Conservation (phyloP, 1,140 invertebrate genomes). For the Dryas iulia region DNA sequence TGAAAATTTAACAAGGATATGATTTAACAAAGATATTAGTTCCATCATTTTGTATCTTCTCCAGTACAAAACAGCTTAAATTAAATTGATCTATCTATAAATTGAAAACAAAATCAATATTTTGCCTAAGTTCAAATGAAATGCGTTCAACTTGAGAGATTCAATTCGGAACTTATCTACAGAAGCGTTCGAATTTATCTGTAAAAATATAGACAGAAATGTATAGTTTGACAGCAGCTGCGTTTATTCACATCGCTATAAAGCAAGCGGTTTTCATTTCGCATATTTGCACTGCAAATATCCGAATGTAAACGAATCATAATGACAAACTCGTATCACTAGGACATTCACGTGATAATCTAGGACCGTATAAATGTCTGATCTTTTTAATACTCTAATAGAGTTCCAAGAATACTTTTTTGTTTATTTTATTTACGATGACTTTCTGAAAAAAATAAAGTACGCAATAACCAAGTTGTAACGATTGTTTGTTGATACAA, state of each 20-base stretch:
- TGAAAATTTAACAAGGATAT: not conserved
- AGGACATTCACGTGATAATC: not conserved
- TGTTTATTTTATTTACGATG: not conserved
- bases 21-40: not conserved
- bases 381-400: not conserved
- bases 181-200: not conserved
- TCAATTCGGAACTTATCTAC: not conserved
- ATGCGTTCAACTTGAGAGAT: not conserved
- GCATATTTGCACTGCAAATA: slow-evolving; percentile 15
- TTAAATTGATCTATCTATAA: too few species aligned
- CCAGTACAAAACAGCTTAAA: too few species aligned
- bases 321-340: not conserved
- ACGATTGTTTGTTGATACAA: too few species aligned
- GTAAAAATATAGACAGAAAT: not conserved
- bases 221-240: slow-evolving; percentile 1
- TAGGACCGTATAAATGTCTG: not conserved
- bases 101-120: too few species aligned
- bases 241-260: slow-evolving; percentile 10
- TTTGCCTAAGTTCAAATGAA: too few species aligned
- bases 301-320: slow-evolving; percentile 12
- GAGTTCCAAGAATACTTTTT: not conserved
- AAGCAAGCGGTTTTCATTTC: slow-evolving; percentile 20
- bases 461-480: too few species aligned
- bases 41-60: too few species aligned
- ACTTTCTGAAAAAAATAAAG: not conserved